Percentiles rank a stretch among this genome's conserved stretches.
Evolutionary conservation across 2,797 vertebrate genomes (phyloP).

Genomic region (Sarcophilus harrisii): DNA sequence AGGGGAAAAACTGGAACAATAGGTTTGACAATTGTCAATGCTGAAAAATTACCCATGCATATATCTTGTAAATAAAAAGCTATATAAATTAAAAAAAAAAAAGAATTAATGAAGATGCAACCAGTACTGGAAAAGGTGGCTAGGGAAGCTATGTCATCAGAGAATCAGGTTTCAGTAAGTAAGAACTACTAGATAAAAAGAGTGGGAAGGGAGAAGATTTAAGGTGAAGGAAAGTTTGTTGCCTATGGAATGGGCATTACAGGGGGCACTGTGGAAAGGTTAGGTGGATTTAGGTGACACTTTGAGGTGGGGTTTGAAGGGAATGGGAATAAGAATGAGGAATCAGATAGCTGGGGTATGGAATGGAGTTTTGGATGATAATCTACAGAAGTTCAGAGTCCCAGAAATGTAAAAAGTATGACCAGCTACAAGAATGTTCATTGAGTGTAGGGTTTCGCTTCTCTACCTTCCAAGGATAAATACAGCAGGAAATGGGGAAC

Average conservation of each 20-base stretch:
- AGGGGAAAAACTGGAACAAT: too few relatives aligned
- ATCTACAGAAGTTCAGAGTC: background rate
- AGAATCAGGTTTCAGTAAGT: background rate
- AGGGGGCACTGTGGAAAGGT: background rate
- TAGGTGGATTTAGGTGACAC: background rate
- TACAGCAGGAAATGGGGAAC: background rate
- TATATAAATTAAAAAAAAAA: background rate
- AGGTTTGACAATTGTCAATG: too few relatives aligned
- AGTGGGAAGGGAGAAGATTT: background rate
- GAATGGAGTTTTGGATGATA: background rate
- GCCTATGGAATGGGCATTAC: background rate
- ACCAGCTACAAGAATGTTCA: background rate
- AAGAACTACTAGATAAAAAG: background rate
- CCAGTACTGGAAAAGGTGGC: background rate
- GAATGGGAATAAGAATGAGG: background rate
- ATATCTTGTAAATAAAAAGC: too few relatives aligned
- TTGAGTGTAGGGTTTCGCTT: background rate
- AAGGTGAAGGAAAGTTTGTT: background rate
- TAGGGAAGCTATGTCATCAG: background rate
- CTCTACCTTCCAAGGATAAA: background rate
- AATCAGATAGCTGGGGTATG: background rate
- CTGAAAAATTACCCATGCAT: too few relatives aligned
- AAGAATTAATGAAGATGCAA: background rate
- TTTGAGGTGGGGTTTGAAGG: background rate
- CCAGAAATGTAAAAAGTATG: background rate